Percentiles rank a stretch among this genome's conserved stretches.
Evolutionary conservation across 2,113 vertebrate genomes (phyloP).

Genomic region (Tamias sibiricus): DNA sequence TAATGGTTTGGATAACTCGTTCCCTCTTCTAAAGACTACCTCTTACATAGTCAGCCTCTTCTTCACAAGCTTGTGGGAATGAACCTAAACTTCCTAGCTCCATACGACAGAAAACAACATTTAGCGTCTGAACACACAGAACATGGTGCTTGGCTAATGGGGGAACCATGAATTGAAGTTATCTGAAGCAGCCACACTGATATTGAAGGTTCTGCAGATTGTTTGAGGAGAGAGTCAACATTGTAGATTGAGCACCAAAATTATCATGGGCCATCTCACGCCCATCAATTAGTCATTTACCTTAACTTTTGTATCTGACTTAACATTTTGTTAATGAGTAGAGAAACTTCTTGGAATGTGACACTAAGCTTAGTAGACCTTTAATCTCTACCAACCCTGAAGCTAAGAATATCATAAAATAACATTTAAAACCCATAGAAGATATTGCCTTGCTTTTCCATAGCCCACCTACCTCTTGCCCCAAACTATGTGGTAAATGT

Average conservation of each 20-base stretch:
- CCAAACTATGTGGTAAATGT: not conserved
- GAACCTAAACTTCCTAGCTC: not conserved
- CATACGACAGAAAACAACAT: not conserved
- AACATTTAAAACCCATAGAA: not conserved
- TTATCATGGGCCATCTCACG: not conserved
- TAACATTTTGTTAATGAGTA: not conserved
- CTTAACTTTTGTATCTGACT: not conserved
- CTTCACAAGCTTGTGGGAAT: not conserved
- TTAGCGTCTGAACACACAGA: not conserved
- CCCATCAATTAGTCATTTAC: not conserved
- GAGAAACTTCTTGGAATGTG: not conserved
- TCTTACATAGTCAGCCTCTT: not conserved
- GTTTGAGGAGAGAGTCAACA: not conserved
- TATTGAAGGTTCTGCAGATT: not conserved
- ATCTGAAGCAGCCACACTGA: not conserved
- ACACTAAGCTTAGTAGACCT: not conserved
- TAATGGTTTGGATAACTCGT: not conserved
- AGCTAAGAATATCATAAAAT: not conserved
- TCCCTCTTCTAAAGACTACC: not conserved
- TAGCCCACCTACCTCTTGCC: not conserved
- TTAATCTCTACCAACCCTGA: not conserved
- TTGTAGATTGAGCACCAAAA: not conserved
- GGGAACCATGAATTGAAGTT: not conserved
- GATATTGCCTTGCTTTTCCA: not conserved
- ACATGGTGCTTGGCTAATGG: not conserved